Percentiles rank a stretch among this genome's conserved stretches.
Evolutionary conservation across 92 coral and sea anemone species (phyloP).

Genomic region (Zoanthus sansibaricus): DNA sequence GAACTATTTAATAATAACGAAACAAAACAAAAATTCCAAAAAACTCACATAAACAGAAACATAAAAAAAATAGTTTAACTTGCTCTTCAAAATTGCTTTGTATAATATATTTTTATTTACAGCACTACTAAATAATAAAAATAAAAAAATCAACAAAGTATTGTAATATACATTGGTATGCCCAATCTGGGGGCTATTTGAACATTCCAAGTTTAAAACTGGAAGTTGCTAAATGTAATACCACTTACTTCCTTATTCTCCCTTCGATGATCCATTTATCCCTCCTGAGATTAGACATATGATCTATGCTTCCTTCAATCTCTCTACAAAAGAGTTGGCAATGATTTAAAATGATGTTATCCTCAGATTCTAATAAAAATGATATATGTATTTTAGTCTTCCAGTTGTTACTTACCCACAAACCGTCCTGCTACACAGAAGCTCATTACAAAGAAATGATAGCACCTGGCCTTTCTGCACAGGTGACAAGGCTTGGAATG

Average conservation of each 20-base stretch:
- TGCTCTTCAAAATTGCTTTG: too few species aligned
- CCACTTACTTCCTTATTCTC: constrained; percentile 91
- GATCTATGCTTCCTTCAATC: constrained; percentile 94
- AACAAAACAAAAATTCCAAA: too few species aligned
- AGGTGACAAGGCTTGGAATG: constrained; percentile 89
- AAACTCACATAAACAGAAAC: too few species aligned
- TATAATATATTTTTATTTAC: too few species aligned
- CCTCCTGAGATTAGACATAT: constrained; percentile 91
- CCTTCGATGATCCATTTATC: constrained; percentile 99
- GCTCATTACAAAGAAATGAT: constrained; percentile 94
- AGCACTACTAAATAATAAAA: too few species aligned
- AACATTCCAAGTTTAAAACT: not conserved
- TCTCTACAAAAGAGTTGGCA: constrained; percentile 66
- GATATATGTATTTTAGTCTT: not conserved
- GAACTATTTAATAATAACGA: too few species aligned
- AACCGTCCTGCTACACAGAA: constrained; percentile 86
- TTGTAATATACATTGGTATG: too few species aligned
- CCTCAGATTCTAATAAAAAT: not conserved
- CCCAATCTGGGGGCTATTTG: too few species aligned
- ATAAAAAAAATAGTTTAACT: too few species aligned
- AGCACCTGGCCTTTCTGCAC: constrained; percentile 82
- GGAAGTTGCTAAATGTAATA: not conserved
- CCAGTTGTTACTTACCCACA: constrained; percentile 69
- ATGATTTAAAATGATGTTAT: not conserved
- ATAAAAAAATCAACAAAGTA: too few species aligned